A percentile compares a stretch with the other conserved stretches of the same genome.
These are phyloP conservation scores for Andrena minutula DNA, from an alignment of 2,888 invertebrate genomes.

Conservation along the genomic window DNA sequence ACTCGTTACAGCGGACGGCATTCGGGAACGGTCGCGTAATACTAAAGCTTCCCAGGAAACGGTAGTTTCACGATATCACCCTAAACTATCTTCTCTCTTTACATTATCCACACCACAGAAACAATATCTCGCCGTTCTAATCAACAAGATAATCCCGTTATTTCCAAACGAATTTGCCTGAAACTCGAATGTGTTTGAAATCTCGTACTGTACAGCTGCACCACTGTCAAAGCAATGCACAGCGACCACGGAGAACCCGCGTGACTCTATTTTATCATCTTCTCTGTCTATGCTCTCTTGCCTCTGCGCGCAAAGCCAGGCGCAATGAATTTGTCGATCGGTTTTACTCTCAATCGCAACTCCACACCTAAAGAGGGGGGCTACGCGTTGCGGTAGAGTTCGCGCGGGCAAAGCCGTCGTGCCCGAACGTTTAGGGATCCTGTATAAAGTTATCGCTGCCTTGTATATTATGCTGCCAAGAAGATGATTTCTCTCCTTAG, in stretches of 20 bases:
- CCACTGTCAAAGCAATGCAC: conserved; percentile 48
- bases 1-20: conserved; percentile 45
- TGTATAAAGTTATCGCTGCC: conserved; percentile 79
- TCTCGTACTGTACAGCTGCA: conserved; percentile 31
- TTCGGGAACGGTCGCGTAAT: conserved; percentile 64
- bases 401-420: conserved; percentile 43
- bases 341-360: conserved; percentile 35
- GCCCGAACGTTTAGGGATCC: conserved; percentile 65
- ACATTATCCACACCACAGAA: conserved; percentile 17
- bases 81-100: conserved; percentile 28
- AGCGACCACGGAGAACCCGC: conserved; percentile 32
- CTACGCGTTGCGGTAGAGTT: conserved; percentile 34
- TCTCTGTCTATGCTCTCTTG: conserved; percentile 49
- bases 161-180: conserved; percentile 26
- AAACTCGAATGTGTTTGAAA: conserved; percentile 37
- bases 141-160: conserved; percentile 11
- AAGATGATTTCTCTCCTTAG: conserved; percentile 64
- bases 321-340: conserved; percentile 36
- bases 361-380: conserved; percentile 15
- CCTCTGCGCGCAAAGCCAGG: conserved; percentile 37
- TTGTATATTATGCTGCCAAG: conserved; percentile 80
- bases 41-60: conserved; percentile 53
- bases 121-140: conserved; percentile 26
- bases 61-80: conserved; percentile 42
- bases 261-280: conserved; percentile 42